These are phyloP conservation scores for Nematolebias whitei DNA, from an alignment of 2,113 vertebrate species.

Conservation along the genomic window DNA sequence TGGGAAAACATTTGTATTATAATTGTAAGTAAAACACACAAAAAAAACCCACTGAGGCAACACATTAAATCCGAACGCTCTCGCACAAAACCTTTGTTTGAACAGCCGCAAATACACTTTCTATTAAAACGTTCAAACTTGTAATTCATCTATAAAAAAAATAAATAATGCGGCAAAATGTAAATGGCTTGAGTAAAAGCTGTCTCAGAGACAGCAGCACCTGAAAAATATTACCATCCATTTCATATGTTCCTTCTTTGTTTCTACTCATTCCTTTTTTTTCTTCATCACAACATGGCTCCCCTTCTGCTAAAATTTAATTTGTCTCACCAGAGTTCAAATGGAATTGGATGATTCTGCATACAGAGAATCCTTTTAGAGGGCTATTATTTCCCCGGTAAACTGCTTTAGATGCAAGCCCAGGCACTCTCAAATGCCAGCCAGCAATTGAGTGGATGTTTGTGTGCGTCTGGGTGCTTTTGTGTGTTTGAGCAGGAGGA, in stretches of 20 bases:
- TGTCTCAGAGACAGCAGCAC: background rate
- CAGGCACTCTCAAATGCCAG: constrained; percentile 70
- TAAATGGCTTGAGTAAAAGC: constrained; percentile 21
- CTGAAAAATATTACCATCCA: constrained; percentile 15
- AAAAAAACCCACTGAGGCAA: background rate
- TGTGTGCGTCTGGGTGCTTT: constrained; percentile 27
- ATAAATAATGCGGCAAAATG: no score
- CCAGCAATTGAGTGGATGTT: constrained; percentile 63
- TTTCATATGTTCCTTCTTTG: constrained; percentile 15
- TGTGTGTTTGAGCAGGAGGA: constrained; percentile 38
- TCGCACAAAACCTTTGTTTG: constrained; percentile 3
- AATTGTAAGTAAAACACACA: no score
- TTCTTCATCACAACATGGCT: constrained; percentile 58
- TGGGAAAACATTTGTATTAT: background rate
- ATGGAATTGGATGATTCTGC: constrained; percentile 67
- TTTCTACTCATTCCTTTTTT: constrained; percentile 36
- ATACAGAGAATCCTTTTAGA: constrained; percentile 75
- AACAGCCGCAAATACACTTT: constrained; percentile 16
- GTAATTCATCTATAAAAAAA: no score
- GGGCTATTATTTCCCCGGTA: constrained; percentile 73
- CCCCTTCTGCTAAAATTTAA: constrained; percentile 67
- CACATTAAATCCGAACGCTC: constrained; percentile 1
- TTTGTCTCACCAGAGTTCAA: constrained; percentile 75
- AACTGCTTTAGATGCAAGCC: constrained; percentile 77
- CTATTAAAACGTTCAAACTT: constrained; percentile 12